These are phyloP conservation scores for Sminthopsis crassicaudata DNA, from an alignment of 2,113 vertebrate genomes.

Conservation along the genomic window DNA sequence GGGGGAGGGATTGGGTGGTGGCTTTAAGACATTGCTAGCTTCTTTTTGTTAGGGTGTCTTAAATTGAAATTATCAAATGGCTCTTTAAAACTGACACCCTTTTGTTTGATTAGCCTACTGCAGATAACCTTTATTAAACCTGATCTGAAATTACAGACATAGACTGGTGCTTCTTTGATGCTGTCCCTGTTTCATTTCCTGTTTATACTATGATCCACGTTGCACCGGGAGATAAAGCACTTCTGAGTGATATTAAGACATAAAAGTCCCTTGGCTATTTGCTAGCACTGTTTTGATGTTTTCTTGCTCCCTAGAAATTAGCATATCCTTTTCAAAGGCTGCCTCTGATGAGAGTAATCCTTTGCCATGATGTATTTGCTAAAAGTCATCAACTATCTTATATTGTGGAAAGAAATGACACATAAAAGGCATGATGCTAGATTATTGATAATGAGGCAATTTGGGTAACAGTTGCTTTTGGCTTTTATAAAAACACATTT, in stretches of 20 bases:
- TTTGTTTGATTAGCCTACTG: slow-evolving; percentile 93
- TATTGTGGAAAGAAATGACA: slow-evolving; percentile 92
- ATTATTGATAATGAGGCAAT: slow-evolving; percentile 92
- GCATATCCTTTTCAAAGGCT: slow-evolving; percentile 96
- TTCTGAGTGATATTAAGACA: slow-evolving; percentile 96
- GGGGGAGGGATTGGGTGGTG: slow-evolving; percentile 75
- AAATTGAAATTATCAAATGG: slow-evolving; percentile 93
- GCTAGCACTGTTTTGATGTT: slow-evolving; percentile 98
- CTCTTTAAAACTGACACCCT: slow-evolving; percentile 87
- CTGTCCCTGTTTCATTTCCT: slow-evolving; percentile 90
- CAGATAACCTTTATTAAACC: slow-evolving; percentile 98
- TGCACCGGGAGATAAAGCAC: slow-evolving; percentile 95
- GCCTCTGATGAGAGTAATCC: slow-evolving; percentile 92
- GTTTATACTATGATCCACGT: slow-evolving; percentile 93
- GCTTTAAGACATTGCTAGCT: slow-evolving; percentile 81
- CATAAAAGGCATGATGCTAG: slow-evolving; percentile 92
- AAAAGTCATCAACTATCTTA: slow-evolving; percentile 94
- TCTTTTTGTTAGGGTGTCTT: slow-evolving; percentile 91
- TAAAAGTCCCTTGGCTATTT: slow-evolving; percentile 98
- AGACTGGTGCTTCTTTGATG: slow-evolving; percentile 92
- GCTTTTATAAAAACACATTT: slow-evolving; percentile 86
- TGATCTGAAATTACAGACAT: slow-evolving; percentile 93
- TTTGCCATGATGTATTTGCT: slow-evolving; percentile 92
- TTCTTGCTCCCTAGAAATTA: slow-evolving; percentile 97
- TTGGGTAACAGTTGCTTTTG: slow-evolving; percentile 86